Conservation (phyloP, 2,888 invertebrate species). For the Iphiclides podalirius region DNA sequence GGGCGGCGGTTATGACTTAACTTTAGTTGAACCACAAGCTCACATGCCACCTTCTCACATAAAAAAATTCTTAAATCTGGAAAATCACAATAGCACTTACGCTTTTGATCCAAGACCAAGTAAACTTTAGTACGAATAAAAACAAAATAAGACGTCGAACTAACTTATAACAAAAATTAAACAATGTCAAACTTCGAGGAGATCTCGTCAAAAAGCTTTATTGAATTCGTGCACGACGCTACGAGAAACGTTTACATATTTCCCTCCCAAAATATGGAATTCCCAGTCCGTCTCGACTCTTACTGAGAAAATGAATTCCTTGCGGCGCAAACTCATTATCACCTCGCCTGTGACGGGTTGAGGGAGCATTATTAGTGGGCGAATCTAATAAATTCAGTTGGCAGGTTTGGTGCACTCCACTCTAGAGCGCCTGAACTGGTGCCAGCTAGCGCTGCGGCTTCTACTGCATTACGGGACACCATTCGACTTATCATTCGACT, state of each 20-base stretch:
- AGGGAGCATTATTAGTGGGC: slow-evolving; percentile 8
- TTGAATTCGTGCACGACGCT: no score
- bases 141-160: no score
- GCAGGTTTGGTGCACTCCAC: slow-evolving; percentile 17
- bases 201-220: no score
- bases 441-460: slow-evolving; percentile 5
- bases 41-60: no score
- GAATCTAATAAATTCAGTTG: slow-evolving; percentile 19
- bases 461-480: slow-evolving; percentile 13
- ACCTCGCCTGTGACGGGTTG: background rate
- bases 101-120: no score
- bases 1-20: no score
- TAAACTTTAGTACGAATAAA: no score
- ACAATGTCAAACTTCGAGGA: no score
- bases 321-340: background rate
- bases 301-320: background rate
- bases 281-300: background rate
- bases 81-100: no score
- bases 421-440: slow-evolving; percentile 8
- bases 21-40: no score
- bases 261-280: background rate
- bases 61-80: no score
- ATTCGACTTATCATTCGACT: slow-evolving; percentile 14
- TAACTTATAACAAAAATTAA: no score
- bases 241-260: background rate